A percentile compares a stretch with the other conserved stretches of the same genome.
phyloP scores from a whole-genome alignment of 2,113 vertebrate genomes.

The Pachyramphus minor region DNA sequence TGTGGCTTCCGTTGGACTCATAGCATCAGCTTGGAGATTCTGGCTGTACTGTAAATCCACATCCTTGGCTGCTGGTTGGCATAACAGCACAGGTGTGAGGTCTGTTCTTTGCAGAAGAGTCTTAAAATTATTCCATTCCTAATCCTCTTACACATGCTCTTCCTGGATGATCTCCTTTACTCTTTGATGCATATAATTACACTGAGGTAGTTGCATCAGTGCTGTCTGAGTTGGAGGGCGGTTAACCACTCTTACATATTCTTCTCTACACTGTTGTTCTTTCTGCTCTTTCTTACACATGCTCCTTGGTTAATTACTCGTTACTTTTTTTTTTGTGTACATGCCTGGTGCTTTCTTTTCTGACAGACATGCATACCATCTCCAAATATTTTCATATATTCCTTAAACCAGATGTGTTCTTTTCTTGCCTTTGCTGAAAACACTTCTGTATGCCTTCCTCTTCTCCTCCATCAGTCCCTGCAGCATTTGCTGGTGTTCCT shows the following conservation, averaged over 20 bases:
- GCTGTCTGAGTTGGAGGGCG: background rate
- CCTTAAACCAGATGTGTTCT: background rate
- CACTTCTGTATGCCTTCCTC: background rate
- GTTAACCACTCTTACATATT: background rate
- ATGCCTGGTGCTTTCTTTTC: background rate
- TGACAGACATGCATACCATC: background rate
- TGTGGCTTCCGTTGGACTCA: accelerated
- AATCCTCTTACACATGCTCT: too few relatives aligned
- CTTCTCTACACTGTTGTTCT: background rate
- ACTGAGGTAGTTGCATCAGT: background rate
- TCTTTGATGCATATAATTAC: background rate
- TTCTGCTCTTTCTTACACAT: background rate
- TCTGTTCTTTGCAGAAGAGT: background rate
- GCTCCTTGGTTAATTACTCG: background rate
- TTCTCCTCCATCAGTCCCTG: background rate
- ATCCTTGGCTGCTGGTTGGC: background rate
- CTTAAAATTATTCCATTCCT: background rate
- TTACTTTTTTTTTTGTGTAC: background rate
- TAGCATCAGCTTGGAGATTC: background rate
- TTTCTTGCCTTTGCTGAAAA: background rate
- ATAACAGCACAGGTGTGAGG: background rate
- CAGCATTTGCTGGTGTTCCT: background rate
- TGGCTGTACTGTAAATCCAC: background rate
- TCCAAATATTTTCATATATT: background rate
- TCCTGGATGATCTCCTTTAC: background rate